Evolutionary conservation across 2,888 invertebrate genomes (phyloP), one percentile per base, ranked within the genome.

Genomic region (Sialis lutaria): DNA sequence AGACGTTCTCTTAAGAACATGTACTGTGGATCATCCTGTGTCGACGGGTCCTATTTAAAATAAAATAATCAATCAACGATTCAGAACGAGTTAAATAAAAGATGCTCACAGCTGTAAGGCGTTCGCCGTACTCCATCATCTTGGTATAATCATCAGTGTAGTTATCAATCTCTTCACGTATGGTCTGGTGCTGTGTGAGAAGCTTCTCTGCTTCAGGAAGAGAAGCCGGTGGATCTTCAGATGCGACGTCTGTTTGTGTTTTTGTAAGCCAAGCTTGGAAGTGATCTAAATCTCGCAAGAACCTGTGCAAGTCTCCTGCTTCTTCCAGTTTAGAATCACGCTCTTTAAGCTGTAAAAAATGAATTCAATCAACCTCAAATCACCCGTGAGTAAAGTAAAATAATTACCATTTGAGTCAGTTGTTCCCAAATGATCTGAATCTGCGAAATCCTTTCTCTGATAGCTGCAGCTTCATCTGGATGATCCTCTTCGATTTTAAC

Each of bases 81-180:
- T 9, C 8, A 8, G n/a, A 6, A 45, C 6, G 37, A 32, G 42
- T 22, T 22, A 40, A 46, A 22, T 47, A 13, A 48, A 22, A 48
- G 45, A 32, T 7, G 33, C 12, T 41, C 10, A 13, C 39, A 49
- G 86, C 81, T 45, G 95, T 95, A 55, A 96, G 77, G 58, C 87
- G 80, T 65, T 95, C 95, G 40, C 98, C 99, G 61, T 97, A 98
- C 61, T 96, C 95, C 88, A 98, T 97, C 95, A 99, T 98, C 73
- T 90, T 89, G 58, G 86, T 86, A 62, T 95, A 97, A 64, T 98
- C 97, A 59, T 95, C 93, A 46, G 86, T 92, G 68, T 98, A 98
- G 62, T 96, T 97, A 65, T 98, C 96, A 58, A 99, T 98, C 70
- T 99, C 98, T 64, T 98, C 97, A 62, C 91, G 85, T 62, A 99